phyloP scores from a whole-genome alignment of 2,888 invertebrate genomes.

The Allygus modestus region DNA sequence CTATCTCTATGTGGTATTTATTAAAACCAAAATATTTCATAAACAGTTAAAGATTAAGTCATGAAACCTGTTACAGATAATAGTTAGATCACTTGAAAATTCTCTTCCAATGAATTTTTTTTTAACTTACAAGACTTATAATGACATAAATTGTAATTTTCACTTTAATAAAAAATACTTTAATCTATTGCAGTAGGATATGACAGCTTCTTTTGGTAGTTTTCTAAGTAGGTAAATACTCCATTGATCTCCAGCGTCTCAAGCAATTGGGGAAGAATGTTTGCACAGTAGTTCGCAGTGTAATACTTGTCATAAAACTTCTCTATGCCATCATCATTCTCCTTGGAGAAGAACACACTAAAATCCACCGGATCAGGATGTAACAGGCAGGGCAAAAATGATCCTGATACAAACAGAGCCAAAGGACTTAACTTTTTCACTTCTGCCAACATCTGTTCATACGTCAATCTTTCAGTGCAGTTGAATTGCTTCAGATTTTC shows the following conservation, averaged over 20 bases:
- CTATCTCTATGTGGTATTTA: too few relatives aligned
- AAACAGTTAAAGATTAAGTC: too few relatives aligned
- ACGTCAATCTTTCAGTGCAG: slow-evolving; percentile 33
- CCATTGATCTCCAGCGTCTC: not conserved
- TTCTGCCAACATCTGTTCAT: not conserved
- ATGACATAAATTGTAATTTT: too few relatives aligned
- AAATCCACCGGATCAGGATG: not conserved
- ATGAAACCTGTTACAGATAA: too few relatives aligned
- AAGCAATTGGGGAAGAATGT: not conserved
- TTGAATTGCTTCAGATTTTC: slow-evolving; percentile 22
- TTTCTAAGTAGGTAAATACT: not conserved
- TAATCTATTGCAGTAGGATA: too few relatives aligned
- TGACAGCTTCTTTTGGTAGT: too few relatives aligned
- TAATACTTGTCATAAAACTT: slow-evolving; percentile 21
- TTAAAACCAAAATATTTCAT: too few relatives aligned
- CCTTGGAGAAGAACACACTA: not conserved
- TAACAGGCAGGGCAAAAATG: not conserved
- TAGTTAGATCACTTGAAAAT: too few relatives aligned
- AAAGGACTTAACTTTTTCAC: slow-evolving; percentile 6
- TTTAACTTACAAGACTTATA: too few relatives aligned
- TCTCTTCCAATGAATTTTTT: too few relatives aligned
- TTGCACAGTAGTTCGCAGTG: not conserved
- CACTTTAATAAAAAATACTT: too few relatives aligned
- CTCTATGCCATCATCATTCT: not conserved
- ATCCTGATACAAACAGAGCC: not conserved